Conservation (phyloP, 1,140 invertebrate genomes). For the Diplogasteroides magnus region DNA sequence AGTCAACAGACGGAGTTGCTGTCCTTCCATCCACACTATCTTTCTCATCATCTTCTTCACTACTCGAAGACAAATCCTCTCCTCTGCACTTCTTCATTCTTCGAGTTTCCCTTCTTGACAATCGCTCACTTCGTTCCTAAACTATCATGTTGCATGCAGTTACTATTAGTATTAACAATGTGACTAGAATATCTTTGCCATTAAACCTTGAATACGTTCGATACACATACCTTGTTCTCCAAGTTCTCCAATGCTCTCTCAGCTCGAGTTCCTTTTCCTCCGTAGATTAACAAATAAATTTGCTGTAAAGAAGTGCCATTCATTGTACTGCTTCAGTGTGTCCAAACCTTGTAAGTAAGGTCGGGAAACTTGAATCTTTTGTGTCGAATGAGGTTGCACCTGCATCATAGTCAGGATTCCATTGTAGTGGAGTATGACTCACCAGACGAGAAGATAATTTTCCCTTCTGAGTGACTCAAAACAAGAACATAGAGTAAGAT, state of each 20-base stretch:
- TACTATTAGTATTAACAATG: no score
- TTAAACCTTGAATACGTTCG: no score
- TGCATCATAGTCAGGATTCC: background rate
- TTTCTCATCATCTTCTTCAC: background rate
- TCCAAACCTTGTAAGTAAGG: slow-evolving; percentile 24
- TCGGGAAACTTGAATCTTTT: slow-evolving; percentile 27
- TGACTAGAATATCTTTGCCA: no score
- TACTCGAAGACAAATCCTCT: background rate
- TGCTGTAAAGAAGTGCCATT: slow-evolving; percentile 16
- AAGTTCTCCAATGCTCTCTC: slow-evolving; percentile 23
- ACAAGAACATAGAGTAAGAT: slow-evolving; percentile 28
- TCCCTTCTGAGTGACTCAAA: slow-evolving; percentile 29
- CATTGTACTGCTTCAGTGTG: background rate
- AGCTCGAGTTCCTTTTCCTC: slow-evolving; percentile 32
- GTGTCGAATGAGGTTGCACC: slow-evolving; percentile 23
- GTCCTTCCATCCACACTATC: background rate
- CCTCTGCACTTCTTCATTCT: slow-evolving; percentile 16
- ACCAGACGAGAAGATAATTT: slow-evolving; percentile 33
- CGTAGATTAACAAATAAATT: slow-evolving; percentile 29
- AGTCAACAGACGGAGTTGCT: background rate
- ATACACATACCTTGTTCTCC: slow-evolving; percentile 12
- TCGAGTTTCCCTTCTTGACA: slow-evolving; percentile 8
- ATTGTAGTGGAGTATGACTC: background rate
- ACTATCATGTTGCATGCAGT: background rate
- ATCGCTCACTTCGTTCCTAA: background rate